Evolutionary conservation across 2,797 vertebrate genomes (phyloP).

Genomic region (Melanotaenia boesemani): DNA sequence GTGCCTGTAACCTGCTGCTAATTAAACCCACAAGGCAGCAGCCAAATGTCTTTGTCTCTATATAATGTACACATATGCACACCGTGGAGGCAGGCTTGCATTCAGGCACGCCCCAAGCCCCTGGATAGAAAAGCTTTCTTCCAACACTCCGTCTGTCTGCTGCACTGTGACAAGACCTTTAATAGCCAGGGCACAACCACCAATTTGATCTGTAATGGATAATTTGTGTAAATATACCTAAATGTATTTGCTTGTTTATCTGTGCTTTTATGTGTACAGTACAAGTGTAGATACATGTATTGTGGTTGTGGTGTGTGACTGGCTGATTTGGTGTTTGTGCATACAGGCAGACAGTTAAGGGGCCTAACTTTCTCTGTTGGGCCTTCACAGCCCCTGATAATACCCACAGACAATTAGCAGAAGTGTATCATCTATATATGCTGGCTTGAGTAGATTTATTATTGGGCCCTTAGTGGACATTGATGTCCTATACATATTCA

Average conservation of each 20-base stretch:
- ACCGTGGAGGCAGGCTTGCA: conserved; percentile 43
- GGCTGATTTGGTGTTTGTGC: conserved; percentile 13
- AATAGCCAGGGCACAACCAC: conserved; percentile 69
- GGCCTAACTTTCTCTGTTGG: conserved; percentile 47
- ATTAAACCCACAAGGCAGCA: conserved; percentile 84
- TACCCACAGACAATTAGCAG: conserved; percentile 74
- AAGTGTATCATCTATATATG: conserved; percentile 51
- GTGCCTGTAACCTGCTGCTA: conserved; percentile 73
- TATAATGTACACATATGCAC: conserved; percentile 50
- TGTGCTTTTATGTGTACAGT: background rate
- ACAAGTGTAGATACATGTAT: background rate
- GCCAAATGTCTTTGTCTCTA: conserved; percentile 64
- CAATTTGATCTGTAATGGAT: conserved; percentile 29
- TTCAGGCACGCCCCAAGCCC: conserved; percentile 49
- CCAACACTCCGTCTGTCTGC: conserved; percentile 67
- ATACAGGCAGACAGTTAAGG: conserved; percentile 33
- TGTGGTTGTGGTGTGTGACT: conserved; percentile 13
- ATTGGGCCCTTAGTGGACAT: conserved; percentile 68
- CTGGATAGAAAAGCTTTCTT: conserved; percentile 63
- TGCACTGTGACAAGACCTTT: conserved; percentile 81
- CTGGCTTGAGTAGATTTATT: conserved; percentile 74
- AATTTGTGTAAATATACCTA: background rate
- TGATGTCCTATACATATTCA: conserved; percentile 74
- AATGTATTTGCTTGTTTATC: background rate
- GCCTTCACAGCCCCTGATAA: conserved; percentile 59